A percentile compares a stretch with the other conserved stretches of the same genome.
These are phyloP conservation scores for Anhinga rufa DNA, from an alignment of 2,113 vertebrate species.

Conservation along the genomic window DNA sequence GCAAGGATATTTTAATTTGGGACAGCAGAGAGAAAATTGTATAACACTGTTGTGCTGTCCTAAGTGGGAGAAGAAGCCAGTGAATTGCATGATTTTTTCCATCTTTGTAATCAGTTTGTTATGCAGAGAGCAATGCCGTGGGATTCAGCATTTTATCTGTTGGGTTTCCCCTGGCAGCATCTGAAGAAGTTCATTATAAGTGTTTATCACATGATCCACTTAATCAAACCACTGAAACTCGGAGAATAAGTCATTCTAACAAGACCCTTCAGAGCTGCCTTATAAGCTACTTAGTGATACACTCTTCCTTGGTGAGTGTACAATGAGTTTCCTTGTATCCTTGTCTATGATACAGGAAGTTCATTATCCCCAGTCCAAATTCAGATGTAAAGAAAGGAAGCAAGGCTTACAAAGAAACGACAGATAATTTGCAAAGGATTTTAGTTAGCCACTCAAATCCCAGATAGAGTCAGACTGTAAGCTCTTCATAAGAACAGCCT, in stretches of 20 bases:
- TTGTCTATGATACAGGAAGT: slow-evolving; percentile 70
- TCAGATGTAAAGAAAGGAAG: slow-evolving; percentile 66
- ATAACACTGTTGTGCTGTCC: slow-evolving; percentile 51
- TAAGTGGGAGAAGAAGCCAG: slow-evolving; percentile 11
- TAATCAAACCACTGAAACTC: slow-evolving; percentile 69
- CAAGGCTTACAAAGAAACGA: slow-evolving; percentile 60
- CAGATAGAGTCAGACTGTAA: slow-evolving; percentile 9
- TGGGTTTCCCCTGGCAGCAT: slow-evolving; percentile 70
- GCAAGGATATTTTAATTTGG: background rate
- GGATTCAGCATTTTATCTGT: slow-evolving; percentile 60
- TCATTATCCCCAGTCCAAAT: slow-evolving; percentile 66
- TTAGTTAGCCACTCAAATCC: slow-evolving; percentile 45
- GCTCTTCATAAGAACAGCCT: background rate
- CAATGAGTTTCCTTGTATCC: slow-evolving; percentile 74
- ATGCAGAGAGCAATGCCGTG: slow-evolving; percentile 38
- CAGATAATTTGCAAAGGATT: slow-evolving; percentile 66
- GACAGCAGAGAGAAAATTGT: slow-evolving; percentile 20
- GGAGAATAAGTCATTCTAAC: slow-evolving; percentile 70
- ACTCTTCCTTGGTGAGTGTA: slow-evolving; percentile 60
- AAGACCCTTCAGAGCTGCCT: slow-evolving; percentile 67
- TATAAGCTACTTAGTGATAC: slow-evolving; percentile 70
- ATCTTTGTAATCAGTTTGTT: slow-evolving; percentile 50
- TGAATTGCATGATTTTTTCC: slow-evolving; percentile 48
- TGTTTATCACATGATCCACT: slow-evolving; percentile 70
- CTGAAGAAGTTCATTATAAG: slow-evolving; percentile 73